Conservation (phyloP, 2,113 vertebrate species). For the Daphoenositta chrysoptera region DNA sequence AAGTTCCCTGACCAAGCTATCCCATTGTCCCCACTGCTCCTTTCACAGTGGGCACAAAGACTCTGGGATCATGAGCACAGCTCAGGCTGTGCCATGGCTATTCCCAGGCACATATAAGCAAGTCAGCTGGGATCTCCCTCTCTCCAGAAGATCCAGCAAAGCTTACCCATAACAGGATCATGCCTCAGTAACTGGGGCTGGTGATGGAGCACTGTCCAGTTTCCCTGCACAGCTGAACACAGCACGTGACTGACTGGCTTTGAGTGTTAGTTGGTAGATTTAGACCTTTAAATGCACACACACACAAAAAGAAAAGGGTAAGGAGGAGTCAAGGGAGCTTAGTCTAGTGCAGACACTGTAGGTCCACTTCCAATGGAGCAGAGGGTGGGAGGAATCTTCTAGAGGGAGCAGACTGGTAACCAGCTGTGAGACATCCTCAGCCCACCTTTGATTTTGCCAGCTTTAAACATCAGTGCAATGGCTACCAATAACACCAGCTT, state of each 20-base stretch:
- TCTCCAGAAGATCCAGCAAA: neutral
- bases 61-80: rapidly evolving
- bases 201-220: neutral
- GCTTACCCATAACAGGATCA: neutral
- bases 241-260: neutral
- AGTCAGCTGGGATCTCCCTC: neutral
- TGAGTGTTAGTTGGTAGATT: neutral
- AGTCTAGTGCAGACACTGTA: neutral
- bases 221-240: neutral
- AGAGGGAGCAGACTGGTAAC: neutral
- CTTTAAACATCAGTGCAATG: neutral
- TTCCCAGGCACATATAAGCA: neutral
- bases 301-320: neutral
- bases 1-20: neutral
- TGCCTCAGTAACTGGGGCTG: neutral
- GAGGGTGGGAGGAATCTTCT: neutral
- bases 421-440: neutral
- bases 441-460: neutral
- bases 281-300: neutral
- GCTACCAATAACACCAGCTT: neutral
- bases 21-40: neutral
- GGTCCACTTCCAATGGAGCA: neutral
- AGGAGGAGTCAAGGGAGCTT: neutral
- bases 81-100: neutral
- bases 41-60: neutral